Evolutionary conservation across 2,113 vertebrate species (phyloP).

Genomic region (Aspiorhynchus laticeps): DNA sequence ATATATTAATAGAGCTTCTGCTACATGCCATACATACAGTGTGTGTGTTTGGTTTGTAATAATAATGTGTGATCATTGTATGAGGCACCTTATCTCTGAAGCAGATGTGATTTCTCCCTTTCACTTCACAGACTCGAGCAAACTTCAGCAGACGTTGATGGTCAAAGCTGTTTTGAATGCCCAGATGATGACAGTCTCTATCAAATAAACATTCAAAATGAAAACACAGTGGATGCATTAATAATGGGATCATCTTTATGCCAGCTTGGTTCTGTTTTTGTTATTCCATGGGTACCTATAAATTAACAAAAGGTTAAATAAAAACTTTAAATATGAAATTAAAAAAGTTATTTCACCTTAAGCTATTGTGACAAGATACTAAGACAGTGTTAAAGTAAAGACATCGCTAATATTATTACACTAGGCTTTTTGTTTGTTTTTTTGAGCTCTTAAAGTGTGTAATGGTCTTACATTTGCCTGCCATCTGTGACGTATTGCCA

Average conservation of each 20-base stretch:
- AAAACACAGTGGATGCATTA: background rate
- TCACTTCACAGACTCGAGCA: background rate
- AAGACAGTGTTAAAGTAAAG: too few species aligned
- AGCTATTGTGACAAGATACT: too few species aligned
- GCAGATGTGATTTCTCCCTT: constrained; percentile 12
- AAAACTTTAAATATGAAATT: too few species aligned
- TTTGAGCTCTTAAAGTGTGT: too few species aligned
- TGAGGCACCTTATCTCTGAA: constrained; percentile 34
- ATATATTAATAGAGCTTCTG: too few species aligned
- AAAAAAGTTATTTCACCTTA: too few species aligned
- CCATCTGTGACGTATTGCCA: too few species aligned
- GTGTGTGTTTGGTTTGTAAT: too few species aligned
- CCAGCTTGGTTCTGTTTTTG: background rate
- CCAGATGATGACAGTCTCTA: background rate
- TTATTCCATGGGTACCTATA: background rate
- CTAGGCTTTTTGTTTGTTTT: too few species aligned
- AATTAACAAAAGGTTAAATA: too few species aligned
- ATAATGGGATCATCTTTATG: background rate
- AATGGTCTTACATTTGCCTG: background rate
- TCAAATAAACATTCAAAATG: background rate
- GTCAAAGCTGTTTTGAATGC: background rate
- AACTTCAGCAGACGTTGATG: background rate
- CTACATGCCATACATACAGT: background rate
- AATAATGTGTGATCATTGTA: background rate
- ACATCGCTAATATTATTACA: too few species aligned